Evolutionary conservation across 2,888 invertebrate genomes (phyloP), one percentile per base, ranked within the genome.

Genomic region (Meta bourneti): DNA sequence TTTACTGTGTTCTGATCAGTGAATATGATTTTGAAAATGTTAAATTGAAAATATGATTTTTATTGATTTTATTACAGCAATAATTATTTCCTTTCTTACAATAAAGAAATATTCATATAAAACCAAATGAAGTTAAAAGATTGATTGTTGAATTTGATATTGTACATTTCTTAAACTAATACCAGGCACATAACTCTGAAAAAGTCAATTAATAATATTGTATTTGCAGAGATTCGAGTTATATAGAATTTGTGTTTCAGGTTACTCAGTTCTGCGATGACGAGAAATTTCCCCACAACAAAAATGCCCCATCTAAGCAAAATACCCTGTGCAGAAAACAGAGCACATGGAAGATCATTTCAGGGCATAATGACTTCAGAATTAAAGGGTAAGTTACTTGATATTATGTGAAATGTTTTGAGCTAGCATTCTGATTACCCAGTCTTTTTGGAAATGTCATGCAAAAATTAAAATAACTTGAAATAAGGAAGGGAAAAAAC

Each of bases 261-360:
- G 78, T 85, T 7, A 89, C 5, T 8, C 51, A 85, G 5, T 92
- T 92, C 61, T 92, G 93, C 20, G 93, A 92, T 20, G 89, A 85
- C 78, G 48, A 90, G 7, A n/a, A 11, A 11, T 82, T 80, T 52
- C 70, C 83, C 54, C 95, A 95, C 93, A 94, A 95, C 91, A 93
- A 92, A 20, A 94, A 94, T 77, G 94, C 94, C 0, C 95, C 94
- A 0, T 94, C 94, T 83, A 94, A 94, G 92, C 95, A 95, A 7
- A 95, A 95, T 93, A 92, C 94, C 19, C 92, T 95, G 75, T 95
- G 95, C 93, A 93, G 94, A 54, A 94, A 94, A 70, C 93, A 94
- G 74, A 94, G 94, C 81, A 94, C 94, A 7, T 94, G 94, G 94
- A 94, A 94, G 48, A 93, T 95, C 51, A 94, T 94, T 71, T 83